These are phyloP conservation scores for Acanthis flammea DNA, from an alignment of 2,797 vertebrate species.

Conservation along the genomic window DNA sequence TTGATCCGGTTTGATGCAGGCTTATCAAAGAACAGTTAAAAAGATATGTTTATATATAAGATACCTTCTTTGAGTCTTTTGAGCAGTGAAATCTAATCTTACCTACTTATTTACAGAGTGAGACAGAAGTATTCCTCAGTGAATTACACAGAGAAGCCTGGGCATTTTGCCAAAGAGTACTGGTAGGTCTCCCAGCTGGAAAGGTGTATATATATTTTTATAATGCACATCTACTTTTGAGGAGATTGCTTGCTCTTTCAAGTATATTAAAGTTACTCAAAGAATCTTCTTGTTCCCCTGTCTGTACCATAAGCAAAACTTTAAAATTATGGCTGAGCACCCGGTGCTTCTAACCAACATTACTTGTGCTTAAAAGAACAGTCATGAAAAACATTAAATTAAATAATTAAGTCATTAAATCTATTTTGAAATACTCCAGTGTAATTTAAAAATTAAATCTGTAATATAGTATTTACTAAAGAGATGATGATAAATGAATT, in stretches of 20 bases:
- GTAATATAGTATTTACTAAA: not conserved
- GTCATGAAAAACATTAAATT: not conserved
- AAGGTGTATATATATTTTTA: not conserved
- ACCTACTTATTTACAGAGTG: not conserved
- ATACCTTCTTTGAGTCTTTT: not conserved
- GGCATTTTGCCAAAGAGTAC: not conserved
- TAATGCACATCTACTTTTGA: not conserved
- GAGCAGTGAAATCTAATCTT: slow-evolving; percentile 14
- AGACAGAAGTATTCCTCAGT: slow-evolving; percentile 5
- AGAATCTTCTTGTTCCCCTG: not conserved
- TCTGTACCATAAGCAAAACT: not conserved
- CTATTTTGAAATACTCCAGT: not conserved
- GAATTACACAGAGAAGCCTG: not conserved
- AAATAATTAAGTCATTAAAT: not conserved
- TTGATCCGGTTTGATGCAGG: not conserved
- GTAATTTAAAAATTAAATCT: not conserved
- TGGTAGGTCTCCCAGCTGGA: not conserved
- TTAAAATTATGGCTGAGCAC: not conserved
- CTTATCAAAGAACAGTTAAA: slow-evolving; percentile 17
- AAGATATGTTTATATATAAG: slow-evolving; percentile 5
- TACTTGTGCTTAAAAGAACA: not conserved
- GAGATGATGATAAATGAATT: not conserved
- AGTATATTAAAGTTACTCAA: not conserved
- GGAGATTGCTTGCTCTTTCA: not conserved
- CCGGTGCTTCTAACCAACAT: not conserved